Conservation (phyloP, 2,888 invertebrate species). For the Dolichomitus sp. region DNA sequence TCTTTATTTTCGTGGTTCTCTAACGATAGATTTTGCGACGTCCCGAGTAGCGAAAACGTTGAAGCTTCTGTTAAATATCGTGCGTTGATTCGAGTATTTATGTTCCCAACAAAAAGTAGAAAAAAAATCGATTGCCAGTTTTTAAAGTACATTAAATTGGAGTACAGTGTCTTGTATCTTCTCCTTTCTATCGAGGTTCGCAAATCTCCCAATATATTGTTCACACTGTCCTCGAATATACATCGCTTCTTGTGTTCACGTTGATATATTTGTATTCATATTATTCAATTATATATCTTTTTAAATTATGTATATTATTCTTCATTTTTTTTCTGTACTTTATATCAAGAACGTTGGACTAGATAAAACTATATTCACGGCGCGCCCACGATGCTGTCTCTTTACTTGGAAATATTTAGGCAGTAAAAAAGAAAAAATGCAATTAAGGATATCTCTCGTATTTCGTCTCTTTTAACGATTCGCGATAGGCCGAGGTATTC, state of each 20-base stretch:
- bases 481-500: slow-evolving; percentile 54
- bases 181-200: slow-evolving; percentile 20
- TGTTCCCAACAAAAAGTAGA: background rate
- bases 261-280: slow-evolving; percentile 52
- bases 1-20: background rate
- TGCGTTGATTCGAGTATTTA: slow-evolving; percentile 24
- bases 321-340: slow-evolving; percentile 51
- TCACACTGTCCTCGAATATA: slow-evolving; percentile 44
- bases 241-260: slow-evolving; percentile 22
- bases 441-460: background rate
- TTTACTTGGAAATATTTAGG: slow-evolving; percentile 21
- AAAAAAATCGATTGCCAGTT: background rate
- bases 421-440: background rate
- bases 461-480: background rate
- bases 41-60: slow-evolving; percentile 61
- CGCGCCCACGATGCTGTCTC: slow-evolving; percentile 52
- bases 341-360: slow-evolving; percentile 26
- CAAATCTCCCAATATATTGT: slow-evolving; percentile 29
- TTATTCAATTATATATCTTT: slow-evolving; percentile 49
- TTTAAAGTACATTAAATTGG: slow-evolving; percentile 68
- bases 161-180: slow-evolving; percentile 67
- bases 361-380: slow-evolving; percentile 54
- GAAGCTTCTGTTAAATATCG: slow-evolving; percentile 37
- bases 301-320: slow-evolving; percentile 39
- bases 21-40: slow-evolving; percentile 67